Base-by-base conservation (phyloP, 2,797 vertebrate species). In the Valencia hispanica region DNA sequence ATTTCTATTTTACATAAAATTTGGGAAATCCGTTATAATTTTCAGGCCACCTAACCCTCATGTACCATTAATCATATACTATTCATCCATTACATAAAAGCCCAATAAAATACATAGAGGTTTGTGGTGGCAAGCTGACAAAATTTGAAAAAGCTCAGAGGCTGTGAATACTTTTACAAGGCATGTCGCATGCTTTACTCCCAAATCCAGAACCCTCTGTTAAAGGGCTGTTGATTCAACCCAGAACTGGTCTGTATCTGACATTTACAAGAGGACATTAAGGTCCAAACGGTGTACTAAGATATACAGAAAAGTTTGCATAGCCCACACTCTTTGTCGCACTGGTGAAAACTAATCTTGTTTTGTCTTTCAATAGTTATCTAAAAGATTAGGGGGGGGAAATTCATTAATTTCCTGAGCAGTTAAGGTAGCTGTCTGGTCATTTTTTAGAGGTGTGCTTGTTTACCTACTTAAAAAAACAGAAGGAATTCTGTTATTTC, bases 191-290 rank as follows among this genome's bases (percentile, higher is more conserved):
- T 68, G 81, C 70, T 69, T 78, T 39, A 53, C 68, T 73, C 70
- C 59, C 41, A 74, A 84, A 82, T 78, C 57, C 47, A 63, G 65
- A 75, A 84, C 88, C 81, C 84, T 92, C 89, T 75, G 77, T 79
- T 87, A 70, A 92, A 93, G 91, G 92, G 91, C 91, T 94, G 81
- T 78, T 84, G 87, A 83, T 77, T 84, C 86, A 83, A 82, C 89
- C 77, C 48, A 10, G 53, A 55, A 53, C 73, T 55, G 74, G 86
- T 90, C 84, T 79, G 86, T 72, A 2, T 2, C 78, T 84, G 83
- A 83, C 82, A 84, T 89, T 86, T 79, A 66, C 80, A 79, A 74
- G 77, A 84, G 75, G 83, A 71, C 76, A 70, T 77, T 74, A 36
- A 27, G 50, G 80, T 20, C 53, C 17, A 68, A 48, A 74, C 63